phyloP scores from a whole-genome alignment of 1,140 invertebrate genomes.

The Nautilus pompilius region DNA sequence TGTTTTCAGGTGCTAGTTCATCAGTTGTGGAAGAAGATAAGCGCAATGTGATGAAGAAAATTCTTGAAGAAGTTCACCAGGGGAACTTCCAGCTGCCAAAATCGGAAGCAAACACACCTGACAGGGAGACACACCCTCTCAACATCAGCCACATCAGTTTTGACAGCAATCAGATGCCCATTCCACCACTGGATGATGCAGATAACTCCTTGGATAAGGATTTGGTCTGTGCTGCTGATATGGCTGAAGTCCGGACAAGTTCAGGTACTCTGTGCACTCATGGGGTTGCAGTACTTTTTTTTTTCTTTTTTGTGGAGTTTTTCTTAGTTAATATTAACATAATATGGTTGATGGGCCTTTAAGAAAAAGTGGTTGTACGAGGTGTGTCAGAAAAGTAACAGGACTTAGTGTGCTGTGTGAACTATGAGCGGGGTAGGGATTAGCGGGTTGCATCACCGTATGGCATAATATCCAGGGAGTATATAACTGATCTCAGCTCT shows the following conservation, averaged over 20 bases:
- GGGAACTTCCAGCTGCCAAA: conserved; percentile 27
- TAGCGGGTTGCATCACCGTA: too few species aligned
- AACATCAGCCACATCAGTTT: conserved; percentile 36
- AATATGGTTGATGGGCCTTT: too few species aligned
- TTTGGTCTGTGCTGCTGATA: background rate
- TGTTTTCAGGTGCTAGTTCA: conserved; percentile 33
- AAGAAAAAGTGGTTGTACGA: too few species aligned
- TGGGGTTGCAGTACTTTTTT: too few species aligned
- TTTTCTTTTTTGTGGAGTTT: too few species aligned
- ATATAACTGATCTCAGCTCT: too few species aligned
- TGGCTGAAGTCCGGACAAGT: conserved; percentile 20
- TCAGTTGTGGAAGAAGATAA: conserved; percentile 35
- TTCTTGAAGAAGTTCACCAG: conserved; percentile 32
- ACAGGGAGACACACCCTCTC: conserved; percentile 18
- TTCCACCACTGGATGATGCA: conserved; percentile 18
- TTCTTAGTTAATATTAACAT: too few species aligned
- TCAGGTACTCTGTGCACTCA: conserved; percentile 33
- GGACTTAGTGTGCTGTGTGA: too few species aligned
- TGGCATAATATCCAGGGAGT: too few species aligned
- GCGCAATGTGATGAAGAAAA: conserved; percentile 25
- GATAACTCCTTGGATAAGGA: conserved; percentile 29
- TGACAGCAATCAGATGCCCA: conserved; percentile 29
- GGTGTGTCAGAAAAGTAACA: too few species aligned
- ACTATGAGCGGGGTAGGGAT: too few species aligned
- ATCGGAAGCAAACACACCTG: background rate